Percentiles rank a stretch among this genome's conserved stretches.
phyloP scores from a whole-genome alignment of 37 sponge, comb jelly and placozoan species.

The Mnemiopsis leidyi region DNA sequence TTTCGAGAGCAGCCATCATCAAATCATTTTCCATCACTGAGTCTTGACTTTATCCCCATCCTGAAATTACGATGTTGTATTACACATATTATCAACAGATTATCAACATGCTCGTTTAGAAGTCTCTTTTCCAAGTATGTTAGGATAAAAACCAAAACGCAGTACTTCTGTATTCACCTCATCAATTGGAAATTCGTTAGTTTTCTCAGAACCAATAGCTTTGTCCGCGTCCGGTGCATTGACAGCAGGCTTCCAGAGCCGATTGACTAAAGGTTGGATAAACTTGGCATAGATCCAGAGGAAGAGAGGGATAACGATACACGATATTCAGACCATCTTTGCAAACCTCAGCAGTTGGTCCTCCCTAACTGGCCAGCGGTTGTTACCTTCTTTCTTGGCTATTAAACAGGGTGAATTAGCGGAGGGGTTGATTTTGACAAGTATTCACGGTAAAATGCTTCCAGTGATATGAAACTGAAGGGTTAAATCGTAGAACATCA shows the following conservation, averaged over 20 bases:
- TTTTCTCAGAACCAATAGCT: background rate
- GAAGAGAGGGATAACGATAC: constrained; percentile 57
- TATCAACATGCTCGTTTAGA: no score
- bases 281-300: constrained; percentile 65
- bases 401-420: no score
- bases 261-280: constrained; percentile 17
- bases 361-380: no score
- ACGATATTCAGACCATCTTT: constrained; percentile 61
- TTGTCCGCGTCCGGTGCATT: background rate
- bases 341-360: no score
- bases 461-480: no score
- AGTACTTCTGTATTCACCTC: constrained; percentile 37
- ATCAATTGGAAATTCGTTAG: constrained; percentile 34
- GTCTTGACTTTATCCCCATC: constrained; percentile 55
- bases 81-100: background rate
- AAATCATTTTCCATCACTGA: constrained; percentile 43
- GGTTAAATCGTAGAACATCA: no score
- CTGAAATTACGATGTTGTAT: background rate
- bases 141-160: background rate
- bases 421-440: no score
- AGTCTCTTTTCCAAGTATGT: no score
- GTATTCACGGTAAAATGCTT: no score
- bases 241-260: background rate
- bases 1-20: constrained; percentile 63
- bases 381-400: background rate